Percentiles rank a stretch among this genome's conserved stretches.
Evolutionary conservation across 1,140 invertebrate species (phyloP).

Genomic region (Cephus cinctus): DNA sequence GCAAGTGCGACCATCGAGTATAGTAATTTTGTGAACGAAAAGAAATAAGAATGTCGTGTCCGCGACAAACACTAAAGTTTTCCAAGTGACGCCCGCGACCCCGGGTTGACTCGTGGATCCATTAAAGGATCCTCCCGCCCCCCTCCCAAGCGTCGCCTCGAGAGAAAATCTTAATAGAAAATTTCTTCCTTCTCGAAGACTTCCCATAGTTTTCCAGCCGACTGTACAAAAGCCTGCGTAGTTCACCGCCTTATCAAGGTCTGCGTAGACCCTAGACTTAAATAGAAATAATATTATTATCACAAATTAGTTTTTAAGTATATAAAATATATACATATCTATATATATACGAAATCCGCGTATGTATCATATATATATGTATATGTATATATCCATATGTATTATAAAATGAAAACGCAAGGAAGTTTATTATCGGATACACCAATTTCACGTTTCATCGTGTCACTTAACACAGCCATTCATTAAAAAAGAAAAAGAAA

Average conservation of each 20-base stretch:
- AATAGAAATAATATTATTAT: conserved; percentile 33
- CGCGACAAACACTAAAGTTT: too few relatives aligned
- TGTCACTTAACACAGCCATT: conserved; percentile 37
- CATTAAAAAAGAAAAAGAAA: too few relatives aligned
- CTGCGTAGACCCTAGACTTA: conserved; percentile 44
- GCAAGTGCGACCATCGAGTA: too few relatives aligned
- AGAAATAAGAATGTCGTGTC: too few relatives aligned
- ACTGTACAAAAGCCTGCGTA: conserved; percentile 51
- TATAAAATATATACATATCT: conserved; percentile 30
- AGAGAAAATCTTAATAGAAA: not conserved
- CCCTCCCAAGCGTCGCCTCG: too few relatives aligned
- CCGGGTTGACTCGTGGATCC: too few relatives aligned
- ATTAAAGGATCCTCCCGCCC: too few relatives aligned
- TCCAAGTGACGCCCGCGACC: too few relatives aligned
- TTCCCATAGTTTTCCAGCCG: conserved; percentile 47
- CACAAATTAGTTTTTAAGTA: conserved; percentile 41
- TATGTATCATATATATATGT: conserved; percentile 33
- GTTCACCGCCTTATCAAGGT: conserved; percentile 50
- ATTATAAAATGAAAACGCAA: conserved; percentile 13
- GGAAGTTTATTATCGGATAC: conserved; percentile 13
- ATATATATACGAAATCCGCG: too few relatives aligned
- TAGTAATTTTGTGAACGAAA: too few relatives aligned
- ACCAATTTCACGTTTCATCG: conserved; percentile 35
- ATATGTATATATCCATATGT: conserved; percentile 17
- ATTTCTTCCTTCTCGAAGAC: conserved; percentile 33